Percentiles rank a stretch among this genome's conserved stretches.
phyloP scores from a whole-genome alignment of 1,140 invertebrate species.

The Drosophila nebulosa region DNA sequence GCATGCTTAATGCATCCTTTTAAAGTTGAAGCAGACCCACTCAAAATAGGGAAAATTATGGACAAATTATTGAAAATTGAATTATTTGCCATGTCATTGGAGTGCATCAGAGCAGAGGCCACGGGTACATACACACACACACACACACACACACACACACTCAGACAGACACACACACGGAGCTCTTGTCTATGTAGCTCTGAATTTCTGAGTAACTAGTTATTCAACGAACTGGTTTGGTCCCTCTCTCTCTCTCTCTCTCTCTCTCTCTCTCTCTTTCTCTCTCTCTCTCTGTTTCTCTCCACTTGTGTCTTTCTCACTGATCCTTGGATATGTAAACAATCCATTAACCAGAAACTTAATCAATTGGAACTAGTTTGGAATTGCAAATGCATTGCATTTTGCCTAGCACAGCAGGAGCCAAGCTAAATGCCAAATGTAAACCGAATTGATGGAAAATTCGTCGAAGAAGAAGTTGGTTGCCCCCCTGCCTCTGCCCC shows the following conservation, averaged over 20 bases:
- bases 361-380: slow-evolving; percentile 75
- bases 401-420: slow-evolving; percentile 53
- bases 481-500: too few relatives aligned
- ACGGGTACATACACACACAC: too few relatives aligned
- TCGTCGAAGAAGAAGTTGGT: slow-evolving; percentile 45
- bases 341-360: slow-evolving; percentile 78
- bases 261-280: slow-evolving; percentile 26
- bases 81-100: not conserved
- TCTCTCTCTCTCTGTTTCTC: not conserved
- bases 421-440: slow-evolving; percentile 39
- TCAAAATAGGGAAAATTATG: too few relatives aligned
- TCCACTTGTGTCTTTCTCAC: slow-evolving; percentile 16
- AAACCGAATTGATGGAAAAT: slow-evolving; percentile 24
- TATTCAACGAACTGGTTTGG: not conserved
- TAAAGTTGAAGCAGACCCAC: too few relatives aligned
- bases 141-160: too few relatives aligned
- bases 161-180: not conserved
- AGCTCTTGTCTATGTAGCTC: slow-evolving; percentile 11
- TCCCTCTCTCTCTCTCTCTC: not conserved
- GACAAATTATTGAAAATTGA: slow-evolving; percentile 8
- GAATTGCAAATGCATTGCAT: slow-evolving; percentile 72
- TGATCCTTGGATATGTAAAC: slow-evolving; percentile 65
- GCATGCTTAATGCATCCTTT: too few relatives aligned
- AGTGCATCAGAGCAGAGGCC: not conserved
- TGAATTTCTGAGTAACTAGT: slow-evolving; percentile 37